phyloP scores from a whole-genome alignment of 2,113 vertebrate species.

The Mus musculus region DNA sequence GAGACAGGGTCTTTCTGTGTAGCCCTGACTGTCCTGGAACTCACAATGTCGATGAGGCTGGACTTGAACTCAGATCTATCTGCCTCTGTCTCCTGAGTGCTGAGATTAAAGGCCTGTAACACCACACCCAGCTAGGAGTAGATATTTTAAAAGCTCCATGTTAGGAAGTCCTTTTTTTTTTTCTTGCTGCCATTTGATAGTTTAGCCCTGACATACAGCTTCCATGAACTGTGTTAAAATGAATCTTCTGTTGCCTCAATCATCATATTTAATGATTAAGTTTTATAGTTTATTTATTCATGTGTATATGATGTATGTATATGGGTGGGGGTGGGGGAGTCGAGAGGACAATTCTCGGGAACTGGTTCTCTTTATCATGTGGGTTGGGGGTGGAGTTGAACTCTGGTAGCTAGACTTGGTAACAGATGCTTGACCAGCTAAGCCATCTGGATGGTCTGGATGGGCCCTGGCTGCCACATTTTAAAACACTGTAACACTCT shows the following conservation, averaged over 20 bases:
- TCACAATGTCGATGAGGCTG: neutral
- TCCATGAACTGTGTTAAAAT: neutral
- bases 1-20: neutral
- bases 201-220: neutral
- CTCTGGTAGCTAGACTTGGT: neutral
- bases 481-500: neutral
- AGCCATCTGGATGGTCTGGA: neutral
- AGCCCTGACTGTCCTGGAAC: neutral
- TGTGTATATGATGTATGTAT: neutral
- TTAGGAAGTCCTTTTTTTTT: neutral
- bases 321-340: neutral
- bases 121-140: neutral
- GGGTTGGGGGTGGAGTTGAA: neutral
- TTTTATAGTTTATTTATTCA: neutral
- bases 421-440: neutral
- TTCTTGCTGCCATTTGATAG: neutral
- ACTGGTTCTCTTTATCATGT: neutral
- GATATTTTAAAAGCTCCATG: neutral
- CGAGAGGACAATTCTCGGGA: neutral
- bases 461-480: neutral
- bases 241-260: neutral
- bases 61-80: neutral
- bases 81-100: neutral
- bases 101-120: neutral
- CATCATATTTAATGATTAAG: neutral